A percentile compares a stretch with the other conserved stretches of the same genome.
These are phyloP conservation scores for Xestia xanthographa DNA, from an alignment of 2,888 invertebrate genomes.

Conservation along the genomic window DNA sequence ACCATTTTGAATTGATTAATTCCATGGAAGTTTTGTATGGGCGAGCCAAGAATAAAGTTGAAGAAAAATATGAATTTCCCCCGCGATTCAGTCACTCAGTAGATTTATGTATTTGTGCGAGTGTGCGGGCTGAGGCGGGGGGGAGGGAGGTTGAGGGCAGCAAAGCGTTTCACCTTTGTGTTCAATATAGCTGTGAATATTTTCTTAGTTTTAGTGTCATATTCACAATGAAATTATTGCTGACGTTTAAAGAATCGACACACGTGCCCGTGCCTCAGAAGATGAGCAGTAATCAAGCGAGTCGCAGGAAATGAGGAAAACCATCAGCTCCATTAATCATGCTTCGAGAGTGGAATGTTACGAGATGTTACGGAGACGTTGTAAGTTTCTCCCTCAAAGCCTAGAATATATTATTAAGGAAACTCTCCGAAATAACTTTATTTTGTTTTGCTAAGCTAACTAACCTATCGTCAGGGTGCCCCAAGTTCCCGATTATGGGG, in stretches of 20 bases:
- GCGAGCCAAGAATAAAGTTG: slow-evolving; percentile 52
- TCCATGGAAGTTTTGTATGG: slow-evolving; percentile 47
- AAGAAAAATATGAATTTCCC: slow-evolving; percentile 60
- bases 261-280: background rate
- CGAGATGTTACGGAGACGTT: background rate
- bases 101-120: slow-evolving; percentile 59
- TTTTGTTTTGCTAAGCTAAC: background rate
- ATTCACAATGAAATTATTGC: slow-evolving; percentile 6
- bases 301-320: slow-evolving; percentile 12
- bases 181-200: background rate
- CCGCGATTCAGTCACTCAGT: slow-evolving; percentile 45
- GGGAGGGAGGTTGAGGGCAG: too few relatives aligned
- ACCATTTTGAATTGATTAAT: slow-evolving; percentile 62
- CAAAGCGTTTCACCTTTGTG: background rate
- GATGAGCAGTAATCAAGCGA: slow-evolving; percentile 11
- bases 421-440: background rate
- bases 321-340: slow-evolving; percentile 8
- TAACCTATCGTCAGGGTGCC: too few relatives aligned
- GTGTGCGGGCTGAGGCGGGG: background rate
- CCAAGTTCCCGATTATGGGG: too few relatives aligned
- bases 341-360: slow-evolving; percentile 9
- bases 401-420: background rate
- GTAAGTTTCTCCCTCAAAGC: too few relatives aligned
- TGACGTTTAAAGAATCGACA: background rate
- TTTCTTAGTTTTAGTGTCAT: background rate